A percentile compares a stretch with the other conserved stretches of the same genome.
These are phyloP conservation scores for Rhinolophus ferrumequinum DNA, from an alignment of 2,113 vertebrate genomes.

Conservation along the genomic window DNA sequence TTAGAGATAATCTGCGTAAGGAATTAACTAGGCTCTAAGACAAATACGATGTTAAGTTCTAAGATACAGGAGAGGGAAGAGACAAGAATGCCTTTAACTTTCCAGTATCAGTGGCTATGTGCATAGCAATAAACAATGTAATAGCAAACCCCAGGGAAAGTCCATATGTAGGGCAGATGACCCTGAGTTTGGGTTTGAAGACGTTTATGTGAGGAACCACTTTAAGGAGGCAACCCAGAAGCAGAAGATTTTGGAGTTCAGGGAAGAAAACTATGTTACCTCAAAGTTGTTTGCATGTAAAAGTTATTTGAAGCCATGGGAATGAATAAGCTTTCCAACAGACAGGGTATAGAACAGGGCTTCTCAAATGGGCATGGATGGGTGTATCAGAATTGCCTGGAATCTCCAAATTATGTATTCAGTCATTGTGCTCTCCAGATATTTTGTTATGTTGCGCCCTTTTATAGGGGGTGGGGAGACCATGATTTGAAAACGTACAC, in stretches of 20 bases:
- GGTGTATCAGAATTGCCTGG: not conserved
- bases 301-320: constrained; percentile 13
- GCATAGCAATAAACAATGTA: not conserved
- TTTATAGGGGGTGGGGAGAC: not conserved
- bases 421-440: not conserved
- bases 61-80: not conserved
- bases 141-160: not conserved
- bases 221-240: not conserved
- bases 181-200: not conserved
- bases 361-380: not conserved
- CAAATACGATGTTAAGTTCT: not conserved
- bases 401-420: not conserved
- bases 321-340: constrained; percentile 4
- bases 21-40: not conserved
- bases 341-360: not conserved
- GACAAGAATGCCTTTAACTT: not conserved
- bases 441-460: not conserved
- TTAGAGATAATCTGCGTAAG: not conserved
- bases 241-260: not conserved
- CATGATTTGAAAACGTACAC: not conserved
- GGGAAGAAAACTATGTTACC: not conserved
- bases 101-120: not conserved
- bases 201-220: not conserved
- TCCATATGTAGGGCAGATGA: not conserved
- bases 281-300: not conserved